Evolutionary conservation across 2,113 vertebrate genomes (phyloP).

Genomic region (Promerops cafer): DNA sequence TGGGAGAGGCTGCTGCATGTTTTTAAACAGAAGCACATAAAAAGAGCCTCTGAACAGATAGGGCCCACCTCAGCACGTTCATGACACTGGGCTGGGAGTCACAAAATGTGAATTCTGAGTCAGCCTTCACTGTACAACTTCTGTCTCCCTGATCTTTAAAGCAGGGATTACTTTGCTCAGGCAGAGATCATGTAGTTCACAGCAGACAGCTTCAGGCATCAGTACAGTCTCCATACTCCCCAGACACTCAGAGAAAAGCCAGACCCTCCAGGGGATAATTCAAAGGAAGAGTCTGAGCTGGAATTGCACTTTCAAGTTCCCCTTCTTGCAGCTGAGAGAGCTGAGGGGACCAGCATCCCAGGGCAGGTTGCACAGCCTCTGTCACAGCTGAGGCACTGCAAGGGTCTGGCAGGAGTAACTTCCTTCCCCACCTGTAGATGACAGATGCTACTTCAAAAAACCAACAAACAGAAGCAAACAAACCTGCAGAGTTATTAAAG

Average conservation of each 20-base stretch:
- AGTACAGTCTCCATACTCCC: rapidly evolving
- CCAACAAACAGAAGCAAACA: not conserved
- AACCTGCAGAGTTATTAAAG: not conserved
- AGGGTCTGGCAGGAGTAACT: rapidly evolving
- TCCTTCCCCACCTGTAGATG: not conserved
- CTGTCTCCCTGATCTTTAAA: not conserved
- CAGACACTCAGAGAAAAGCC: not conserved
- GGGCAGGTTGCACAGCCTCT: not conserved
- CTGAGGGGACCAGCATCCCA: not conserved
- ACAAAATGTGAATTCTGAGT: not conserved
- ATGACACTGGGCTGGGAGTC: not conserved
- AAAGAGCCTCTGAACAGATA: rapidly evolving
- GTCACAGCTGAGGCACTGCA: not conserved
- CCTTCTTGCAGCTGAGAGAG: not conserved
- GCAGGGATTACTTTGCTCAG: not conserved
- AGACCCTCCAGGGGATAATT: not conserved
- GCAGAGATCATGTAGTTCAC: rapidly evolving
- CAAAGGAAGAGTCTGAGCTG: not conserved
- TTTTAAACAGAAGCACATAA: not conserved
- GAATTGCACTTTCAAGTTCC: not conserved
- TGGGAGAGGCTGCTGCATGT: rapidly evolving
- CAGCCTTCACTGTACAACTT: not conserved
- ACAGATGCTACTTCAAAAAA: not conserved
- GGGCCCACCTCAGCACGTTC: rapidly evolving
- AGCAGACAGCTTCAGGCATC: not conserved